Evolutionary conservation across 2,888 invertebrate species (phyloP).

Genomic region (Drosophila melanosoma): DNA sequence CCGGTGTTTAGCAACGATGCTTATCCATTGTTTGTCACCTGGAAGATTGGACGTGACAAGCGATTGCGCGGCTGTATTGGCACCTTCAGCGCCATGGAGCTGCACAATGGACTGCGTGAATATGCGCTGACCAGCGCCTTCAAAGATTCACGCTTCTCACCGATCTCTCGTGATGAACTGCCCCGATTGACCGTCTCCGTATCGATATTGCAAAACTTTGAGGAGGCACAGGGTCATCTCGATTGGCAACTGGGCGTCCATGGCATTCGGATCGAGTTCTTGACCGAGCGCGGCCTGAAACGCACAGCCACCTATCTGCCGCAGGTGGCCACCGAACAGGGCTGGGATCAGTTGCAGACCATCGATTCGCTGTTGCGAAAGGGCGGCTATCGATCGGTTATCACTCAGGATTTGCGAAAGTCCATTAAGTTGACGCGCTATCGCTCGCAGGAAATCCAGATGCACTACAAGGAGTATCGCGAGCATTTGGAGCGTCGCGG

Average conservation of each 20-base stretch:
- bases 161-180: constrained; percentile 97
- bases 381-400: constrained; percentile 96
- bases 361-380: constrained; percentile 98
- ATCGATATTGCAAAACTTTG: constrained; percentile 96
- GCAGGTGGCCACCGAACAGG: constrained; percentile 99
- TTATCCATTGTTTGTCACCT: constrained; percentile 99
- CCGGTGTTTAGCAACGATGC: constrained; percentile 97
- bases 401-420: constrained; percentile 94
- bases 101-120: constrained; percentile 97
- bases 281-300: constrained; percentile 96
- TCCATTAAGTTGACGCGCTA: constrained; percentile 97
- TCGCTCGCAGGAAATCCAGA: constrained; percentile 97
- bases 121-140: constrained; percentile 99
- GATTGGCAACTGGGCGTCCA: constrained; percentile 99
- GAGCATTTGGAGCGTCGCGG: constrained; percentile 83
- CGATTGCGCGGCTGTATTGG: constrained; percentile 99
- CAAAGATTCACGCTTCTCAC: constrained; percentile 97
- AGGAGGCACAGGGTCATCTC: constrained; percentile 96
- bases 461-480: constrained; percentile 93
- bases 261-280: constrained; percentile 99
- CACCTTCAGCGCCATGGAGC: constrained; percentile 98
- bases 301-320: constrained; percentile 99
- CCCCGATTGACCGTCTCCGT: constrained; percentile 97
- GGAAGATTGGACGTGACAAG: constrained; percentile 98
- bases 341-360: constrained; percentile 99